Evolutionary conservation across 1,140 invertebrate genomes (phyloP).

Genomic region (Charaxes varanes): DNA sequence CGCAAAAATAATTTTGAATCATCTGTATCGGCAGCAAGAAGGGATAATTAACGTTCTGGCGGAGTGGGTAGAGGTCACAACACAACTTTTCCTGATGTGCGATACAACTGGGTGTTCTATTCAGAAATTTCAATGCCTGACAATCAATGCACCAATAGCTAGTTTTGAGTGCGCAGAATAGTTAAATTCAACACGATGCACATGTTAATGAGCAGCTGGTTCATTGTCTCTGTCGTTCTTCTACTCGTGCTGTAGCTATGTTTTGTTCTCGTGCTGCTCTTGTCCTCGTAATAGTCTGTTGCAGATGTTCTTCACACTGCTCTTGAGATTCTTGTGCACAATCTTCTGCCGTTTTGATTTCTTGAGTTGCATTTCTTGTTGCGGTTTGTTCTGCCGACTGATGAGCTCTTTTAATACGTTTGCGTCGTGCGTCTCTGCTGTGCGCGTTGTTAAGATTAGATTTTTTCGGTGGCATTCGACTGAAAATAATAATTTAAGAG

Average conservation of each 20-base stretch:
- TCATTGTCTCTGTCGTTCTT: conserved; percentile 41
- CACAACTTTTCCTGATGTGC: conserved; percentile 27
- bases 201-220: conserved; percentile 43
- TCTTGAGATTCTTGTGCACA: conserved; percentile 34
- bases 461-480: conserved; percentile 7
- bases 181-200: conserved; percentile 48
- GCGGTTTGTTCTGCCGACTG: conserved; percentile 28
- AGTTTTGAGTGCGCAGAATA: conserved; percentile 50
- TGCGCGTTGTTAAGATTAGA: conserved; percentile 4
- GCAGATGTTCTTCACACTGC: conserved; percentile 35
- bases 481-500: conserved; percentile 5
- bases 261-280: conserved; percentile 30
- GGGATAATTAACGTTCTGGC: conserved; percentile 30
- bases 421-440: conserved; percentile 17
- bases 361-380: conserved; percentile 33
- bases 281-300: conserved; percentile 31
- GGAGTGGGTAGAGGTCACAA: conserved; percentile 28
- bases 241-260: conserved; percentile 30
- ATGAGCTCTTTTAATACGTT: conserved; percentile 32
- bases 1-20: conserved; percentile 60
- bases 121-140: conserved; percentile 42
- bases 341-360: conserved; percentile 26
- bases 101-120: conserved; percentile 36
- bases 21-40: conserved; percentile 23
- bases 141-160: conserved; percentile 44